Evolutionary conservation across 2,888 invertebrate species (phyloP).

Genomic region (Campoletis raptor): DNA sequence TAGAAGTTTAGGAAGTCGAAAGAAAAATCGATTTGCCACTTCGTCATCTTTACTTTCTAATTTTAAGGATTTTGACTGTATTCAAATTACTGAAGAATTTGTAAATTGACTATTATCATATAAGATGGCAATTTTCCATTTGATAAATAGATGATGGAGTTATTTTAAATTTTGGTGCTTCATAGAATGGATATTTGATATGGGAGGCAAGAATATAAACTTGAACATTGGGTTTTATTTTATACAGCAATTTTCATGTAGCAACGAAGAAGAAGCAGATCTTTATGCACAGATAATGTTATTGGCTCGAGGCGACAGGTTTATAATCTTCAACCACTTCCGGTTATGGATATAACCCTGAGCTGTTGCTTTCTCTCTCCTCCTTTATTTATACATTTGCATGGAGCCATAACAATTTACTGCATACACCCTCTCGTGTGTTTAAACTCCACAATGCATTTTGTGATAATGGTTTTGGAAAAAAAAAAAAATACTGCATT

Average conservation of each 20-base stretch:
- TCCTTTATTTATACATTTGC: conserved; percentile 58
- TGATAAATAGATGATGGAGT: not conserved
- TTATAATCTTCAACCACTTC: conserved; percentile 75
- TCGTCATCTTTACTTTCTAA: not conserved
- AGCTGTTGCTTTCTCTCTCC: conserved; percentile 6
- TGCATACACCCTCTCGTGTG: not conserved
- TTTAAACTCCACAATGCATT: conserved; percentile 3
- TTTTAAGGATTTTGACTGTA: not conserved
- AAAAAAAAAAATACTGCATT: conserved; percentile 18
- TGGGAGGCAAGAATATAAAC: not conserved
- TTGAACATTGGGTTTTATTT: conserved; percentile 22
- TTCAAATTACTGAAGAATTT: not conserved
- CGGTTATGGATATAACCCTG: conserved; percentile 69
- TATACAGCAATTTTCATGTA: not conserved
- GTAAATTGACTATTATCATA: not conserved
- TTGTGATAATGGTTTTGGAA: not conserved
- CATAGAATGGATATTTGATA: not conserved
- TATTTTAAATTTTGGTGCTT: not conserved
- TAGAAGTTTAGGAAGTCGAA: not conserved
- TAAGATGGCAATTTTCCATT: not conserved
- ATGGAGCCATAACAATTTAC: conserved; percentile 35
- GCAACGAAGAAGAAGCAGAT: conserved; percentile 64
- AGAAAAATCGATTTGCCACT: not conserved
- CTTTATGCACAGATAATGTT: conserved; percentile 66
- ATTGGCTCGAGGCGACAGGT: conserved; percentile 73